Base-by-base conservation (phyloP, 1,140 invertebrate species). In the Oscheius sp. region DNA sequence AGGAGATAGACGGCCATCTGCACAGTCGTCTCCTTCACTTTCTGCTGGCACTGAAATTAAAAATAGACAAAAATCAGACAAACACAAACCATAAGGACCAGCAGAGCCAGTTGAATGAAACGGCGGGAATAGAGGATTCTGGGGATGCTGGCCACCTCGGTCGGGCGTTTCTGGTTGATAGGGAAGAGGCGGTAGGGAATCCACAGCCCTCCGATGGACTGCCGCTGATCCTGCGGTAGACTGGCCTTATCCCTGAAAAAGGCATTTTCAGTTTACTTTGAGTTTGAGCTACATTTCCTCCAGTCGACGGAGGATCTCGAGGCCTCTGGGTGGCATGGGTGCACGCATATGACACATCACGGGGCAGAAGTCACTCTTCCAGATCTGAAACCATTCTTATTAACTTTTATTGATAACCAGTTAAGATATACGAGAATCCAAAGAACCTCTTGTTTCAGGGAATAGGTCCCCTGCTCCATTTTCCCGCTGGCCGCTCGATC, bases 1-100 rank as follows among this genome's bases (percentile, higher is more conserved):
- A 74, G n/a, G 45, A 74, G 28, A 68, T 68, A 74, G 0, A 74
- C 65, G 10, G 55, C 35, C 4, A 74, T n/a, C 26, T 74, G 72
- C 10, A 68, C 29, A 2, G 72, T 74, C 10, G 28, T 18, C 23
- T 55, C 49, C 49, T 23, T 4, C 49, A 20, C 49, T n/a, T 46
- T 23, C n/a, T 62, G 38, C n/a, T 49, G n/a, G n/a, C n/a, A n/a
- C n/a, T n/a, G n/a, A n/a, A n/a, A n/a, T n/a, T n/a, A n/a, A n/a
- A n/a, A n/a, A n/a, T n/a, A n/a, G n/a, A n/a, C n/a, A 4, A 23
- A 38, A 45, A 7, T 4, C 10, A 2, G 55, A 31, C 15, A 61
- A 42, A 18, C 38, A 35, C n/a, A 36, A 28, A 4, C 36, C 42
- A 42, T 49, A 63, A 64, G 34, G 26, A 7, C 42, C 18, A 63